These are phyloP conservation scores for Drosophila sp. DNA, from an alignment of 1,140 invertebrate genomes.

Conservation along the genomic window DNA sequence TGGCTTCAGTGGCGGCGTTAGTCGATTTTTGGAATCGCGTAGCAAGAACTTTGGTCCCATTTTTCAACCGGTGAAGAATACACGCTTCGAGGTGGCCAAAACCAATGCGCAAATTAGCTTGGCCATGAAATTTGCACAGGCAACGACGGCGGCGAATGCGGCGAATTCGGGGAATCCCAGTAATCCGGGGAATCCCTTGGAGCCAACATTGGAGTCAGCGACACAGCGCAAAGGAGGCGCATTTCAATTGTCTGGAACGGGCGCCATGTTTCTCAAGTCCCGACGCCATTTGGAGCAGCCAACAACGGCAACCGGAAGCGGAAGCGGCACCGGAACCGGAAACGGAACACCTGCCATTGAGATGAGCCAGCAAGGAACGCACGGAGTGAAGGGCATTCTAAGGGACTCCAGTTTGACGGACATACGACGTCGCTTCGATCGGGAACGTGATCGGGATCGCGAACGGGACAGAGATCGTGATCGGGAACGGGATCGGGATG, in stretches of 20 bases:
- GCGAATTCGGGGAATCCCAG: too few species aligned
- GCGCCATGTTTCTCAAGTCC: slow-evolving; percentile 90
- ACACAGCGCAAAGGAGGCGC: slow-evolving; percentile 29
- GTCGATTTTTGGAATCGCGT: slow-evolving; percentile 70
- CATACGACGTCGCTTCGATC: slow-evolving; percentile 70
- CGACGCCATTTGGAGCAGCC: slow-evolving; percentile 53
- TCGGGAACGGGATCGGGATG: slow-evolving; percentile 46
- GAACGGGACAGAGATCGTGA: slow-evolving; percentile 45
- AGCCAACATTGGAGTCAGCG: background rate
- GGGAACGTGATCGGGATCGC: background rate
- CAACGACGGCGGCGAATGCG: background rate
- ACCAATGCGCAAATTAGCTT: slow-evolving; percentile 67
- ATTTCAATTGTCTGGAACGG: slow-evolving; percentile 79
- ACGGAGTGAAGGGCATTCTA: slow-evolving; percentile 88
- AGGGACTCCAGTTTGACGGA: slow-evolving; percentile 88
- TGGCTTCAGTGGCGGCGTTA: slow-evolving; percentile 70
- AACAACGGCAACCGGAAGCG: too few species aligned
- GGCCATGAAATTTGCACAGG: slow-evolving; percentile 46
- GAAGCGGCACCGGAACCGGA: too few species aligned
- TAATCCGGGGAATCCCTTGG: too few species aligned
- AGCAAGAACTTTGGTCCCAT: slow-evolving; percentile 63
- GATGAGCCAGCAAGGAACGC: background rate
- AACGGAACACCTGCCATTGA: slow-evolving; percentile 2
- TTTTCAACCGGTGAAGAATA: slow-evolving; percentile 67
- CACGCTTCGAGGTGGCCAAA: slow-evolving; percentile 68